Evolutionary conservation across 2,888 invertebrate genomes (phyloP).

Genomic region (Phalangium opilio): DNA sequence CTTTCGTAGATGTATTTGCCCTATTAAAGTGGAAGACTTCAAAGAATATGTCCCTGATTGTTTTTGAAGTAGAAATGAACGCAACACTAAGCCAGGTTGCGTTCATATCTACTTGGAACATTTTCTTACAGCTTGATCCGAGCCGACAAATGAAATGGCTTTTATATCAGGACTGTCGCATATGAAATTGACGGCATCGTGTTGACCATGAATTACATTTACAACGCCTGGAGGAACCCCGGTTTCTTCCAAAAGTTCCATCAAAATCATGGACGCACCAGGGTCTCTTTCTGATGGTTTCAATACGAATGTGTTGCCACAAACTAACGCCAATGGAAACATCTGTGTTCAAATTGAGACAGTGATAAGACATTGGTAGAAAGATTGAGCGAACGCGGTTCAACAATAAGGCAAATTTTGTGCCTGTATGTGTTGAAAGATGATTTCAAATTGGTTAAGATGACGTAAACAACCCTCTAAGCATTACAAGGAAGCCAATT

Average conservation of each 20-base stretch:
- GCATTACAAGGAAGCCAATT: too few species aligned
- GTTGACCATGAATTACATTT: slow-evolving; percentile 89
- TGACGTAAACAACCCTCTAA: too few species aligned
- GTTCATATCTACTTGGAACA: slow-evolving; percentile 6
- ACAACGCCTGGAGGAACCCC: slow-evolving; percentile 93
- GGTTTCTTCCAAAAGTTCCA: slow-evolving; percentile 80
- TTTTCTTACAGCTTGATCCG: slow-evolving; percentile 65
- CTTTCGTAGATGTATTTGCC: slow-evolving; percentile 88
- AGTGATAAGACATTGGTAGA: too few species aligned
- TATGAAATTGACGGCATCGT: slow-evolving; percentile 88
- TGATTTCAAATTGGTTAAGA: too few species aligned
- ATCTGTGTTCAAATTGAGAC: slow-evolving; percentile 32
- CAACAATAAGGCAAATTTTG: too few species aligned
- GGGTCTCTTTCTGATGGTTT: slow-evolving; percentile 97
- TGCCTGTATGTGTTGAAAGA: too few species aligned
- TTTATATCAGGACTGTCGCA: slow-evolving; percentile 90
- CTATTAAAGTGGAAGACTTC: slow-evolving; percentile 30
- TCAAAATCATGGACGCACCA: slow-evolving; percentile 85
- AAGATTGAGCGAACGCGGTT: too few species aligned
- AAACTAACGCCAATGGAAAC: slow-evolving; percentile 50
- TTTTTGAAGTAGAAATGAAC: neutral
- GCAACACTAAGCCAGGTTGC: neutral
- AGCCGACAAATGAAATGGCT: slow-evolving; percentile 96
- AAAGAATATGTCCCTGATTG: neutral
- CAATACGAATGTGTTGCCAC: slow-evolving; percentile 86